A percentile compares a stretch with the other conserved stretches of the same genome.
phyloP scores from a whole-genome alignment of 2,113 vertebrate species.

The Mesocricetus auratus region DNA sequence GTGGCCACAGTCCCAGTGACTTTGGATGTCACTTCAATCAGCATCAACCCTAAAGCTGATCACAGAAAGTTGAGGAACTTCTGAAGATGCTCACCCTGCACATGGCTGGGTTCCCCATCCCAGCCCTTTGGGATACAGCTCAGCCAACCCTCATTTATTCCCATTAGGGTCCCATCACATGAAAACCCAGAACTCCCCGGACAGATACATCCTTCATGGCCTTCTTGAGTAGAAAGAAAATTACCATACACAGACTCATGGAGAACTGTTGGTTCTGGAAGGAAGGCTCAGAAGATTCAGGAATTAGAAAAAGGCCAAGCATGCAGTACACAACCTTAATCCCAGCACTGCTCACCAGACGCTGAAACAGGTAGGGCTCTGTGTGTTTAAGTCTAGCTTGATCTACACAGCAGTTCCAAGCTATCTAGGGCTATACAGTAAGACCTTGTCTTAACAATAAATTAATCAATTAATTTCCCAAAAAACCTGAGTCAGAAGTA shows the following conservation, averaged over 20 bases:
- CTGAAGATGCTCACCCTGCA: neutral
- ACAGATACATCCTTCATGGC: neutral
- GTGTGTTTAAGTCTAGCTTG: neutral
- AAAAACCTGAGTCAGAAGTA: neutral
- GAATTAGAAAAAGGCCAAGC: neutral
- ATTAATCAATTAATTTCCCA: neutral
- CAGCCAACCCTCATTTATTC: neutral
- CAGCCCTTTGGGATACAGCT: neutral
- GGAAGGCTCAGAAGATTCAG: neutral
- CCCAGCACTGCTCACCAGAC: neutral
- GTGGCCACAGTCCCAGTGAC: neutral
- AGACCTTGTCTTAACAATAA: neutral
- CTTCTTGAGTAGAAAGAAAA: neutral
- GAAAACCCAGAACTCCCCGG: neutral
- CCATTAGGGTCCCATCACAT: neutral
- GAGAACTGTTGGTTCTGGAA: neutral
- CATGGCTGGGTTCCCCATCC: neutral
- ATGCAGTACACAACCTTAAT: neutral
- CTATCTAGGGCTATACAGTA: neutral
- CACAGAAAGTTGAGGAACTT: neutral
- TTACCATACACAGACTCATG: neutral
- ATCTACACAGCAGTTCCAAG: neutral
- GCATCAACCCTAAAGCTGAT: neutral
- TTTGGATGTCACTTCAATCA: neutral
- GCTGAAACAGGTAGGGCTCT: neutral